Base-by-base conservation (phyloP, 2,888 invertebrate species). In the Apamea crenata region DNA sequence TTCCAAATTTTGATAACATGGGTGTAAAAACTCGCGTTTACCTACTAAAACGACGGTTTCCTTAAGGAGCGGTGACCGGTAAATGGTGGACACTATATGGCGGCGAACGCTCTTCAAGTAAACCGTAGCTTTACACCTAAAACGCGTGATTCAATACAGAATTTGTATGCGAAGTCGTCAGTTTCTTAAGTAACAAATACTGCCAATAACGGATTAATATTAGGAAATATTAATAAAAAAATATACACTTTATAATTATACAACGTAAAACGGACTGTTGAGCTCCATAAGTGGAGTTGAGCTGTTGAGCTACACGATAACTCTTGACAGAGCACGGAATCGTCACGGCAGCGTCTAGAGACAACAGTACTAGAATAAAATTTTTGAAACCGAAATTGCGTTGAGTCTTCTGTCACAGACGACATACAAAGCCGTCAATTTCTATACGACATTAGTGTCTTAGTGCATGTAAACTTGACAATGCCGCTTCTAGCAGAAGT, bases 301-400 rank as follows among this genome's bases (percentile, higher is more conserved):
- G 36, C 65, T 36, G 65, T 65, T 36, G 65, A 68, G 68, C 67
- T 67, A 40, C 66, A n/a, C 66, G 40, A 67, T 40, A 8, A 67
- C 25, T 36, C 7, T 66, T 63, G 29, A 66, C 36, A 40, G 25
- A 40, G 66, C 36, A 66, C 25, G 16, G 36, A 40, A 66, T 66
- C 25, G 7, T 36, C 25, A 25, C 66, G 21, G 63, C 21, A 32
- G 63, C 32, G n/a, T 12, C n/a, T n/a, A 59, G 12, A n/a, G 1
- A 56, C 56, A n/a, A 12, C n/a, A n/a, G n/a, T 59, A n/a, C 12
- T n/a, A 59, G 40, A 7, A 59, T 59, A 12, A n/a, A 12, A n/a
- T 56, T 56, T 25, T 3, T n/a, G 12, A 25, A 53, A 25, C n/a
- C n/a, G 0, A 59, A 59, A 5, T n/a, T n/a, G n/a, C n/a, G 59